Percentiles rank a stretch among this genome's conserved stretches.
Conservation (phyloP, 2,113 vertebrate genomes). For the Dryoscopus gambensis region DNA sequence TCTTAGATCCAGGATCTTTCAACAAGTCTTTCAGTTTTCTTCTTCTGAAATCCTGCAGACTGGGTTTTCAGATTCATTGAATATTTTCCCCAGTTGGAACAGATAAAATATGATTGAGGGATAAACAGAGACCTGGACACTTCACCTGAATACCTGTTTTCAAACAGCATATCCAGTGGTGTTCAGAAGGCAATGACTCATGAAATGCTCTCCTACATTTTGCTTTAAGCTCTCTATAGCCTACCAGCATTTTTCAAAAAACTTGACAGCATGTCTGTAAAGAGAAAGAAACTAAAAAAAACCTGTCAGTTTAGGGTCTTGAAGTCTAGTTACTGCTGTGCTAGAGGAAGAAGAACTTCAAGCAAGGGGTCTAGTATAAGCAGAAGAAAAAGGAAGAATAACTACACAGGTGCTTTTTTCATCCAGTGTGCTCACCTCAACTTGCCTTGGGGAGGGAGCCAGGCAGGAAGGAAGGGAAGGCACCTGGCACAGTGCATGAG, state of each 20-base stretch:
- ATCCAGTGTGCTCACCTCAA: background rate
- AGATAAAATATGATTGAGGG: background rate
- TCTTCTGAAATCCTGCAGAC: background rate
- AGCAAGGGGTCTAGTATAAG: background rate
- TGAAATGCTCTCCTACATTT: background rate
- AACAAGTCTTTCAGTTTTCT: background rate
- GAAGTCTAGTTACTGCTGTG: slow-evolving; percentile 31
- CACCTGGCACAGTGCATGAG: background rate
- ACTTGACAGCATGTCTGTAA: background rate
- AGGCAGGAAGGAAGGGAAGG: background rate
- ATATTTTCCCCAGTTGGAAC: background rate
- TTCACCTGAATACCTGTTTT: background rate
- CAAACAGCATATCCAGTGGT: slow-evolving; percentile 21
- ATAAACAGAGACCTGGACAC: background rate
- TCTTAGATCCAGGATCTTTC: background rate
- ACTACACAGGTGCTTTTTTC: background rate
- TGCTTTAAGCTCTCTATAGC: background rate
- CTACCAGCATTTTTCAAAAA: slow-evolving; percentile 8
- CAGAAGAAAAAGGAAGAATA: slow-evolving; percentile 1
- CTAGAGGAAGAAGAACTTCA: background rate
- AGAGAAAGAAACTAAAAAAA: background rate
- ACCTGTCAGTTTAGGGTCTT: background rate
- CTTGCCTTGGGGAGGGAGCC: background rate
- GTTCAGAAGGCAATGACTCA: background rate
- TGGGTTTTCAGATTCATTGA: background rate